A percentile compares a stretch with the other conserved stretches of the same genome.
Conservation (phyloP, 2,797 vertebrate species). For the Chelidonichthys spinosus region DNA sequence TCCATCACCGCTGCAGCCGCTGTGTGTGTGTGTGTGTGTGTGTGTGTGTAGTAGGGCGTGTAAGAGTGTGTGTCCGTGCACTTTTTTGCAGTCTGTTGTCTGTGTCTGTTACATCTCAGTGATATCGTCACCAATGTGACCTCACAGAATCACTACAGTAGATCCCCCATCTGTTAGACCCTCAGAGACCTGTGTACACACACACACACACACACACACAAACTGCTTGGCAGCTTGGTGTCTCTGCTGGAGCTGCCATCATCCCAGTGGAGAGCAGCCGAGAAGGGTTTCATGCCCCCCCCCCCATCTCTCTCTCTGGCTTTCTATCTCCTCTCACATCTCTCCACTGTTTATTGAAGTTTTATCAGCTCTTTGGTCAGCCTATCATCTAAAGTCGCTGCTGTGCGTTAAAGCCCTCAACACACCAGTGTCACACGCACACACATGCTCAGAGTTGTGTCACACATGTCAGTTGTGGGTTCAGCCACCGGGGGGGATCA, state of each 20-base stretch:
- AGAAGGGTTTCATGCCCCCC: conserved; percentile 66
- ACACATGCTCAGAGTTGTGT: conserved; percentile 23
- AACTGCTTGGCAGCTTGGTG: conserved; percentile 70
- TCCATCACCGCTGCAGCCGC: conserved; percentile 59
- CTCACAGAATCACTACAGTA: conserved; percentile 73
- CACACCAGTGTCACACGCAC: conserved; percentile 24
- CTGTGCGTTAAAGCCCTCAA: conserved; percentile 44
- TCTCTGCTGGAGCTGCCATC: conserved; percentile 78
- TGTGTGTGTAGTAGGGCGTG: not conserved
- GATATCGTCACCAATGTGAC: conserved; percentile 75
- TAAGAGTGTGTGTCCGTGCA: not conserved
- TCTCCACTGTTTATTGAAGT: conserved; percentile 63
- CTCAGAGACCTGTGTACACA: conserved; percentile 65
- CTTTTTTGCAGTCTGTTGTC: conserved; percentile 43
- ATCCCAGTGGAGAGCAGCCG: conserved; percentile 70
- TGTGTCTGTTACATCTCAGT: conserved; percentile 37
- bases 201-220: conserved; percentile 38
- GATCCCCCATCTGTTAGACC: conserved; percentile 79
- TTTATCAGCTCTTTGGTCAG: conserved; percentile 60
- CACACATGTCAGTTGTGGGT: conserved; percentile 12
- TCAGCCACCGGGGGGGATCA: conserved; percentile 15
- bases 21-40: conserved; percentile 13
- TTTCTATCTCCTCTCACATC: conserved; percentile 47
- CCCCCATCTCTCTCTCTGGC: conserved; percentile 10
- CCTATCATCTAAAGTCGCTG: conserved; percentile 49